A percentile compares a stretch with the other conserved stretches of the same genome.
These are phyloP conservation scores for Eubucco bourcierii DNA, from an alignment of 2,113 vertebrate genomes.

Conservation along the genomic window DNA sequence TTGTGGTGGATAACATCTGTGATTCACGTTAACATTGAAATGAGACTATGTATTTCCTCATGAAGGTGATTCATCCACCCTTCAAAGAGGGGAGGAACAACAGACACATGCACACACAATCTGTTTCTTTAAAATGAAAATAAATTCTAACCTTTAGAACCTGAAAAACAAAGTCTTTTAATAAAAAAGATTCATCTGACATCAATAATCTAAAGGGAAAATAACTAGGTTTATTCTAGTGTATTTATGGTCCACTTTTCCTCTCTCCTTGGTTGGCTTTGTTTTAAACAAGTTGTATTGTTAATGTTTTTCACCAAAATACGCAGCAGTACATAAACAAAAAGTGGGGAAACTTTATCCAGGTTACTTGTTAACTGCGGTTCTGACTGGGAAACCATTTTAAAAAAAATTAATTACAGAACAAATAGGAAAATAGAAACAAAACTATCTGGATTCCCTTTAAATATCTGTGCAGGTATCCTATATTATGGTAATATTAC, in stretches of 20 bases:
- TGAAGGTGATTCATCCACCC: neutral
- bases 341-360: neutral
- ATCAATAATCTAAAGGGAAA: neutral
- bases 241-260: neutral
- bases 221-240: neutral
- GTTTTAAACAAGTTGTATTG: neutral
- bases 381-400: neutral
- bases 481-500: neutral
- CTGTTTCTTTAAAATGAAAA: neutral
- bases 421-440: neutral
- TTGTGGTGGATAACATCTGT: neutral
- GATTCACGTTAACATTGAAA: neutral
- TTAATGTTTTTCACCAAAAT: neutral
- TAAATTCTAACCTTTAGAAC: neutral
- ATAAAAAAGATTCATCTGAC: neutral
- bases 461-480: neutral
- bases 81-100: neutral
- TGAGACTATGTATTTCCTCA: neutral
- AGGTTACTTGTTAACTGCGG: neutral
- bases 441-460: neutral
- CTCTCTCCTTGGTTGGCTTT: neutral
- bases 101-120: neutral
- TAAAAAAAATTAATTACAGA: neutral
- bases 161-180: neutral
- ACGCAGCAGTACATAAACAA: neutral